Evolutionary conservation across 2,888 invertebrate species (phyloP).

Genomic region (Drosophila sordidula): DNA sequence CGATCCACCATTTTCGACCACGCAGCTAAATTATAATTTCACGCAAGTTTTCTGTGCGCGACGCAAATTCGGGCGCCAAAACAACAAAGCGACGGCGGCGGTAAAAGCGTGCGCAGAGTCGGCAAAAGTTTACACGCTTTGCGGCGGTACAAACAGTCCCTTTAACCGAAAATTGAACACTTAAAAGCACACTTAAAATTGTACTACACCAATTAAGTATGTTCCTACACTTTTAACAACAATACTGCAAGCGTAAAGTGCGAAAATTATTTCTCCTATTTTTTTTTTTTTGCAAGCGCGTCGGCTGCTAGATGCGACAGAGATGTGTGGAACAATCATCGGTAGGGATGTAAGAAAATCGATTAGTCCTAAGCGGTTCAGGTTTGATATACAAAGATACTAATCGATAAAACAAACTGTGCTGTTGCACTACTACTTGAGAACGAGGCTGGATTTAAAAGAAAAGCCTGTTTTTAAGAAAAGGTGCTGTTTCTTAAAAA

Average conservation of each 20-base stretch:
- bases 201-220: not conserved
- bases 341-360: conserved; percentile 6
- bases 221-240: conserved; percentile 16
- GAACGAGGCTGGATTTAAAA: too few species aligned
- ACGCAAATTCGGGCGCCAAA: conserved; percentile 77
- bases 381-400: not conserved
- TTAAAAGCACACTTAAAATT: conserved; percentile 1
- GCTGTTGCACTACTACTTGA: too few species aligned
- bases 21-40: conserved; percentile 33
- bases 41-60: conserved; percentile 55
- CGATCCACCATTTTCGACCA: conserved; percentile 83
- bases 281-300: conserved; percentile 58
- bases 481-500: too few species aligned
- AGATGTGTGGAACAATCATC: conserved; percentile 42
- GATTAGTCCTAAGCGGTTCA: not conserved
- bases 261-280: conserved; percentile 28
- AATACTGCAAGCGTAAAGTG: conserved; percentile 33
- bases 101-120: conserved; percentile 69
- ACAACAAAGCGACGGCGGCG: conserved; percentile 70
- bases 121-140: conserved; percentile 33
- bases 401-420: not conserved
- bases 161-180: not conserved
- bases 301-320: conserved; percentile 52
- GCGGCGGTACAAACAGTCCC: not conserved
- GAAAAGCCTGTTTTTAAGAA: too few species aligned